Evolutionary conservation across 2,113 vertebrate species (phyloP), one percentile per base, ranked within the genome.

Genomic region (Proteles cristata): DNA sequence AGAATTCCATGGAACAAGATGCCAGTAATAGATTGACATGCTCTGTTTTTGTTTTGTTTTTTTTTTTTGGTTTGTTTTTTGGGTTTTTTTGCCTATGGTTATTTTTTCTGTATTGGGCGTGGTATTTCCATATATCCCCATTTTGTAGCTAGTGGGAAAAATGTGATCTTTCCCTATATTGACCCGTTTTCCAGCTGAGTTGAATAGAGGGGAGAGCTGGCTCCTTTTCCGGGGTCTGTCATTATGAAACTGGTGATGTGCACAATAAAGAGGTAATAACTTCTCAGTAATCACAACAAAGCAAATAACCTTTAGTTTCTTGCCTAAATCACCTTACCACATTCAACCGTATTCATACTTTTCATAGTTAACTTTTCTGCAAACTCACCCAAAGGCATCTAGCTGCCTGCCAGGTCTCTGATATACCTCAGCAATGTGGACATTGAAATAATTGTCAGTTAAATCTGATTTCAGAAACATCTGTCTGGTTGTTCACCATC

Each of bases 391-490:
- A 28, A 94, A 69, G 53, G 19, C n/a, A 55, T 25, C 31, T 48
- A 55, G n/a, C 31, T 43, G 35, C 61, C 3, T 7, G 4, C 77
- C 35, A 63, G 63, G 33, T 82, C 68, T 77, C 43, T 74, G 25
- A 8, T 0, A 1, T 45, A 35, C 23, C 0, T 9, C 3, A 87
- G n/a, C 71, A 82, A 3, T 4, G 11, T 14, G 11, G 33, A 84
- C 31, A 71, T 53, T 10, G 25, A 48, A 50, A 43, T 80, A 31
- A 19, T 58, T 50, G 25, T 79, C 82, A 68, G 5, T 84, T 84
- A 28, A 79, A 50, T 66, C 28, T 76, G 4, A 39, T 83, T 94
- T 96, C 74, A 61, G 86, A 81, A 89, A 69, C 28, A 50, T 68
- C 63, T 50, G 45, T 81, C 23, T 16, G 25, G 10, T 95, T 55